Percentiles rank a stretch among this genome's conserved stretches.
phyloP scores from a whole-genome alignment of 2,797 vertebrate genomes.

The Amblyopsis hoosieri region DNA sequence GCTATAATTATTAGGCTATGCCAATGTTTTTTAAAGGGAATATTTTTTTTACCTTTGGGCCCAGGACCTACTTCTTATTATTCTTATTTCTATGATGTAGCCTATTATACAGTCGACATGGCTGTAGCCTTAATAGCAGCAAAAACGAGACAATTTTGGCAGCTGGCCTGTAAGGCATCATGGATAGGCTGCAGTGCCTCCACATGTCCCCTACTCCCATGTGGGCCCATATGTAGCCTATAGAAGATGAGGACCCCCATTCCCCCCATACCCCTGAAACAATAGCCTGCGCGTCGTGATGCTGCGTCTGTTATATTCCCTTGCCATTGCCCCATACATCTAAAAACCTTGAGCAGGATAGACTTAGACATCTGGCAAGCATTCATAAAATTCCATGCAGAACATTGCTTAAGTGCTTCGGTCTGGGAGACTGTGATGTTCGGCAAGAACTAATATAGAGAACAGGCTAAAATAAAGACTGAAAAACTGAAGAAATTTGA shows the following conservation, averaged over 20 bases:
- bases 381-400: conserved; percentile 45
- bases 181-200: conserved; percentile 39
- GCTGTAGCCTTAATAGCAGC: conserved; percentile 21
- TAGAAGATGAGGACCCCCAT: conserved; percentile 42
- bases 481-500: too few relatives aligned
- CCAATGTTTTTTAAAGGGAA: too few relatives aligned
- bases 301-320: conserved; percentile 69
- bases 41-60: too few relatives aligned
- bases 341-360: conserved; percentile 43
- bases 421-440: conserved; percentile 11
- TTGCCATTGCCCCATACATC: conserved; percentile 36
- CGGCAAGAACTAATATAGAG: conserved; percentile 25
- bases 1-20: too few relatives aligned
- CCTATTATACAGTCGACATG: too few relatives aligned
- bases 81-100: too few relatives aligned
- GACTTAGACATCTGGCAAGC: conserved; percentile 60
- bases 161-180: conserved; percentile 7
- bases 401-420: background rate
- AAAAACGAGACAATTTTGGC: conserved; percentile 49
- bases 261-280: conserved; percentile 27
- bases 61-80: background rate
- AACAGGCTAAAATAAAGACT: too few relatives aligned
- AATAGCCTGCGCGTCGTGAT: conserved; percentile 71
- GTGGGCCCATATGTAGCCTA: conserved; percentile 37
- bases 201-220: conserved; percentile 46